Conservation (phyloP, 2,113 vertebrate genomes). For the Boleophthalmus pectinirostris region DNA sequence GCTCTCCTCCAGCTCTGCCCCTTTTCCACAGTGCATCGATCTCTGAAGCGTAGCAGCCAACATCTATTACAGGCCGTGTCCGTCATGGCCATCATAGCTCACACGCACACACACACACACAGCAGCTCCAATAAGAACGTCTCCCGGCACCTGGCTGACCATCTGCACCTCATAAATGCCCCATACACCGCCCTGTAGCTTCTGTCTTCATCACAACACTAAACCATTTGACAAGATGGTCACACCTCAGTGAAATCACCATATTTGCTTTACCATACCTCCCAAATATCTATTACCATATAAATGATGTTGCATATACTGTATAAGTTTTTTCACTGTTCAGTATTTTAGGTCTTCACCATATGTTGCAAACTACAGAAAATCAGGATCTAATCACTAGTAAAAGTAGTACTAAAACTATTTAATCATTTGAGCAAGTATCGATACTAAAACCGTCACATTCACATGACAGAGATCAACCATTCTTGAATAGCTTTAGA, state of each 20-base stretch:
- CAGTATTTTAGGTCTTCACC: neutral
- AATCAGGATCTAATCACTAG: too few species aligned
- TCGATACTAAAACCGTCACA: too few species aligned
- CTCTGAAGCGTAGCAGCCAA: slow-evolving; percentile 56
- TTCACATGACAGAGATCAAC: too few species aligned
- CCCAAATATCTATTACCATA: slow-evolving; percentile 8
- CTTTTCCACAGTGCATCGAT: slow-evolving; percentile 40
- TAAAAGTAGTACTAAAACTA: too few species aligned
- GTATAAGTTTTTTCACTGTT: slow-evolving; percentile 24
- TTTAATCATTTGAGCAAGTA: too few species aligned
- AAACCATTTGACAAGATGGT: slow-evolving; percentile 16
- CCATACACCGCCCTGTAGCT: slow-evolving; percentile 5
- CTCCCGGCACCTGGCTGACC: slow-evolving; percentile 35
- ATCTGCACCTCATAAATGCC: slow-evolving; percentile 36
- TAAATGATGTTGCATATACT: slow-evolving; percentile 29
- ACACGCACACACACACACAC: slow-evolving; percentile 26
- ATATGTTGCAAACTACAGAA: neutral
- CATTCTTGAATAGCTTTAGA: too few species aligned
- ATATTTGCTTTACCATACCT: slow-evolving; percentile 23
- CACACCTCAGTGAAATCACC: slow-evolving; percentile 37
- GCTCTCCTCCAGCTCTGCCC: slow-evolving; percentile 16
- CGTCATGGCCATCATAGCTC: slow-evolving; percentile 44
- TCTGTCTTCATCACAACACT: slow-evolving; percentile 12
- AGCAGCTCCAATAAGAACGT: slow-evolving; percentile 41
- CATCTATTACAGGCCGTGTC: slow-evolving; percentile 53